Evolutionary conservation across 2,113 vertebrate genomes (phyloP), one percentile per base, ranked within the genome.

Genomic region (Pseudolaguvia tuberculata): DNA sequence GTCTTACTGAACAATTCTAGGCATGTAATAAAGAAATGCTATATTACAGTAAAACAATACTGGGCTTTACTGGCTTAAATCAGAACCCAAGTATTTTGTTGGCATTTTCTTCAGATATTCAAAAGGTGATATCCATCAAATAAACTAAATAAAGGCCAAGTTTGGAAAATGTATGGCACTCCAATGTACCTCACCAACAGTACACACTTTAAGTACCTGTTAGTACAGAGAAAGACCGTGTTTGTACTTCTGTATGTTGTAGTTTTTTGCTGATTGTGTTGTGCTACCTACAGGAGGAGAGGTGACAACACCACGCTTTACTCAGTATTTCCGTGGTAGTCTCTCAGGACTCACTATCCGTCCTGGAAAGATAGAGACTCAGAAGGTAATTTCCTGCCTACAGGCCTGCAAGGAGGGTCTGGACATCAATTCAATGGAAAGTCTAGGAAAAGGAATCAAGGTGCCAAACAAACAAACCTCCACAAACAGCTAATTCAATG

Each of bases 341-440:
- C 88, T 95, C 78, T 93, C 94, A 21, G 92, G 93, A 14, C 91
- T 95, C 31, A 94, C 91, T 18, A 91, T 95, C 35, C 89, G 91
- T 5, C 92, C 93, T 6, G 94, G 93, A n/a, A 94, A 91, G 85
- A 93, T 94, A 78, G 93, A 94, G 82, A 94, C 91, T 67, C 93
- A 93, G 83, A 94, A 93, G 83, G 91, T 94, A 82, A 94, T 94
- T 83, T 93, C 93, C 84, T 95, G 94, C 82, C 87, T 94, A 81
- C 93, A 94, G 70, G 91, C 93, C 74, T 95, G 94, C 89, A 95
- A 94, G 77, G 93, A 94, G 83, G 92, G 94, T 9, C 88, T 95
- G n/a, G 93, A 95, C 86, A 93, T 95, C 83, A 94, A 92, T 81
- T 94, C 93, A 31, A 83, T 94, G 62, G 91, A 94, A 78, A 93